Conservation (phyloP, 1,140 invertebrate species). For the Drosophila parvula region DNA sequence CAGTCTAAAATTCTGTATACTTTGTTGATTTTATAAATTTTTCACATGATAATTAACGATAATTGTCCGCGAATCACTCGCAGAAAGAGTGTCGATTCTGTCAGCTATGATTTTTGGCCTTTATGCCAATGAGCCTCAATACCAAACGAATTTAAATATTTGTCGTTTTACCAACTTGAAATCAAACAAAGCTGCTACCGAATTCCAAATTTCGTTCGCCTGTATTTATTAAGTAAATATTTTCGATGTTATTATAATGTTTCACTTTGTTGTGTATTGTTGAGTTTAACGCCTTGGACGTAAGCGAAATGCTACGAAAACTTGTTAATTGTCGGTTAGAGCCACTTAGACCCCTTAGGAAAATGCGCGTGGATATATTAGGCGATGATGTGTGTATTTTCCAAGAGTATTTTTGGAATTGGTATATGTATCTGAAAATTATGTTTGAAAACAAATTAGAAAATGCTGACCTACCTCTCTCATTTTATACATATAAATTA, state of each 20-base stretch:
- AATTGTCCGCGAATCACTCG: constrained; percentile 23
- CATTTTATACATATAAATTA: not conserved
- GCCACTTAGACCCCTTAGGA: constrained; percentile 25
- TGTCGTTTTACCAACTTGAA: constrained; percentile 24
- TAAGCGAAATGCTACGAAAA: constrained; percentile 21
- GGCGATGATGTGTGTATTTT: constrained; percentile 41
- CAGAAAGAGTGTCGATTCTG: constrained; percentile 35
- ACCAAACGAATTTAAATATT: constrained; percentile 47
- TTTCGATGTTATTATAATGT: constrained; percentile 38
- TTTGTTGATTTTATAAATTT: constrained; percentile 19
- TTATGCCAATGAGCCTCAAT: constrained; percentile 9
- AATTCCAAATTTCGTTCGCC: constrained; percentile 8
- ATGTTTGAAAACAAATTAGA: constrained; percentile 1
- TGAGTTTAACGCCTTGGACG: constrained; percentile 62
- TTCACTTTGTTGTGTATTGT: constrained; percentile 50
- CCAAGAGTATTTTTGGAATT: constrained; percentile 3
- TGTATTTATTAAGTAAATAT: constrained; percentile 50
- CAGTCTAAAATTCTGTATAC: not conserved
- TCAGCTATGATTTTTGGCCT: constrained; percentile 10
- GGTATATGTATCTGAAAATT: not conserved
- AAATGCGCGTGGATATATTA: constrained; percentile 20
- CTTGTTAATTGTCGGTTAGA: constrained; percentile 61
- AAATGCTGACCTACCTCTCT: constrained; percentile 27
- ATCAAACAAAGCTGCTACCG: constrained; percentile 50
- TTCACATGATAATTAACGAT: constrained; percentile 35